Evolutionary conservation across 2,113 vertebrate genomes (phyloP).

Genomic region (Melanocharis versteri): DNA sequence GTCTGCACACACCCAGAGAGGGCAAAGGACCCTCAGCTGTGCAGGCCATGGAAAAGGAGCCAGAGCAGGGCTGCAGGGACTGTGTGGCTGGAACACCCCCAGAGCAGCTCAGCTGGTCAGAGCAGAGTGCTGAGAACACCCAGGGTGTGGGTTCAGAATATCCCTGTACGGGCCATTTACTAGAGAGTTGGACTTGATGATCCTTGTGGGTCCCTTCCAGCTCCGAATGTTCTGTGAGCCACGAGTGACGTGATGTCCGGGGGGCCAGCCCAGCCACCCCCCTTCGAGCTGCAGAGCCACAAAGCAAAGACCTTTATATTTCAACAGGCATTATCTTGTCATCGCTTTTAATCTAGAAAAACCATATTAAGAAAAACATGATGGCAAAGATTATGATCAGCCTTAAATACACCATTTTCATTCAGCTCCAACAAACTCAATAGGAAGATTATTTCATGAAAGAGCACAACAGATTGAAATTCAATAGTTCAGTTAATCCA

Average conservation of each 20-base stretch:
- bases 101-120: background rate
- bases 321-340: background rate
- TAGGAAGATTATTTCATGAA: background rate
- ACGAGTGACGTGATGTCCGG: background rate
- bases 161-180: background rate
- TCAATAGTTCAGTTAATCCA: background rate
- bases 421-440: background rate
- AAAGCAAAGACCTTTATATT: background rate
- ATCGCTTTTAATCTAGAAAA: constrained; percentile 6
- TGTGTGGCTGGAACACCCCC: background rate
- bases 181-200: background rate
- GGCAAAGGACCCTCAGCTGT: background rate
- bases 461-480: background rate
- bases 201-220: background rate
- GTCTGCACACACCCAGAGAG: background rate
- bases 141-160: background rate
- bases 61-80: accelerated
- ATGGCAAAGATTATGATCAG: background rate
- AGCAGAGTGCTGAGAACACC: background rate
- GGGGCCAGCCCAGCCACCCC: background rate
- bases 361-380: background rate
- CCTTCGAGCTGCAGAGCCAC: background rate
- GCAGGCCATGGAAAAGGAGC: background rate
- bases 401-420: background rate
- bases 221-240: background rate